These are phyloP conservation scores for Orchesella cincta DNA, from an alignment of 1,140 invertebrate species.

Conservation along the genomic window DNA sequence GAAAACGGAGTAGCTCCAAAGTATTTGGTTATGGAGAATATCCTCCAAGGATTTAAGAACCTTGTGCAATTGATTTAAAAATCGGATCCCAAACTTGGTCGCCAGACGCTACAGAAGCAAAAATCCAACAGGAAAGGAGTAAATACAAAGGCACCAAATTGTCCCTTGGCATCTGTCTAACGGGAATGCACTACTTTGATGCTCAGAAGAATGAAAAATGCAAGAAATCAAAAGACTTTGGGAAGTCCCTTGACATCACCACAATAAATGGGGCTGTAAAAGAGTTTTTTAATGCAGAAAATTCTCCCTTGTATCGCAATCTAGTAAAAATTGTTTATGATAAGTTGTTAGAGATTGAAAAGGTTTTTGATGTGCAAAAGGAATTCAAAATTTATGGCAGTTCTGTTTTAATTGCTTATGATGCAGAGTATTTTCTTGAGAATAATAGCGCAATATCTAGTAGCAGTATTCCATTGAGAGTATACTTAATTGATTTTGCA, in stretches of 20 bases:
- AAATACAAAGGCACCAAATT: conserved; percentile 64
- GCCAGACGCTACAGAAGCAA: conserved; percentile 74
- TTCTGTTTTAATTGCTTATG: conserved; percentile 83
- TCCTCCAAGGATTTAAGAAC: conserved; percentile 76
- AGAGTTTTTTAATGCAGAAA: conserved; percentile 24
- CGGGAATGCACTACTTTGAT: conserved; percentile 82
- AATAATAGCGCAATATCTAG: conserved; percentile 45
- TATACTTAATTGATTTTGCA: conserved; percentile 89
- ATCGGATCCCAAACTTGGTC: conserved; percentile 89
- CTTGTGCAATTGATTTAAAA: conserved; percentile 92
- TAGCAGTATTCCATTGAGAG: conserved; percentile 64
- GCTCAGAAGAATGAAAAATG: conserved; percentile 61
- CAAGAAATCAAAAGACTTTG: conserved; percentile 74
- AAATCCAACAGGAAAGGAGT: conserved; percentile 71
- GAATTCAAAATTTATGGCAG: conserved; percentile 73
- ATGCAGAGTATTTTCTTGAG: conserved; percentile 59
- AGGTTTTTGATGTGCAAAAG: conserved; percentile 71
- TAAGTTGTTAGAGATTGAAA: conserved; percentile 67
- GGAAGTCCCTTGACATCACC: conserved; percentile 69
- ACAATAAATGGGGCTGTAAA: conserved; percentile 60
- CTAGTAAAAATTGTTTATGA: neutral
- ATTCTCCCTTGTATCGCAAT: neutral
- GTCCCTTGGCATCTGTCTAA: conserved; percentile 80
- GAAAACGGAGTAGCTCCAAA: neutral
- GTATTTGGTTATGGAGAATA: conserved; percentile 66